Evolutionary conservation across 2,113 vertebrate species (phyloP), one percentile per base, ranked within the genome.

Genomic region (Rhegmatorhina hoffmannsi): DNA sequence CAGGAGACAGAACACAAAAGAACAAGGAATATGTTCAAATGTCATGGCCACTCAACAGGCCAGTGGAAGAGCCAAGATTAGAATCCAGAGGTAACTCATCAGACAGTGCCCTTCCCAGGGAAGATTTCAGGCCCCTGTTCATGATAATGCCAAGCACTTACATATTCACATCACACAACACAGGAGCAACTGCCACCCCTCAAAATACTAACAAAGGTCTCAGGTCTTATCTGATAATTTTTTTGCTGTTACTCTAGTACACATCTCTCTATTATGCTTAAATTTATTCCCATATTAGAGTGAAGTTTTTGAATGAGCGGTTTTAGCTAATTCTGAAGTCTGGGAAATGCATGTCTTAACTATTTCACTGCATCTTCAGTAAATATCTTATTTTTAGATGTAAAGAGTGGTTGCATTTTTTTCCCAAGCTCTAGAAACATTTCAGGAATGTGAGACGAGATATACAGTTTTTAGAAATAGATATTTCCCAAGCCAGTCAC

Each of bases 381-480:
- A 89, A 72, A 24, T 87, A 68, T 4, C 64, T 84, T 92, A 64
- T 76, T 82, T 95, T 92, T 81, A 86, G 55, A 75, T 12, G 1
- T 36, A 91, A 85, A 56, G 44, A 46, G 23, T 16, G 1, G 1
- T 11, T 55, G 26, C 14, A 13, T 36, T 34, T 76, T 77, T 59
- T 59, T 23, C n/a, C 76, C 63, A 81, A 90, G 79, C 64, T 55
- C 79, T 56, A n/a, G 43, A 52, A 93, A 86, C 47, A 36, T 49
- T 90, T 74, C 52, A 78, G 82, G 43, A 93, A 95, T 46, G 56
- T 70, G 68, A 77, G 56, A 68, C 34, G 59, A 94, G 67, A 86
- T 18, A 67, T 0, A 43, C 12, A 88, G 17, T 28, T 75, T 75
- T 63, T 55, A 86, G 74, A 91, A 95, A 79, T 0, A 78, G n/a